These are phyloP conservation scores for Epistrophe eligans DNA, from an alignment of 2,888 invertebrate species.

Conservation along the genomic window DNA sequence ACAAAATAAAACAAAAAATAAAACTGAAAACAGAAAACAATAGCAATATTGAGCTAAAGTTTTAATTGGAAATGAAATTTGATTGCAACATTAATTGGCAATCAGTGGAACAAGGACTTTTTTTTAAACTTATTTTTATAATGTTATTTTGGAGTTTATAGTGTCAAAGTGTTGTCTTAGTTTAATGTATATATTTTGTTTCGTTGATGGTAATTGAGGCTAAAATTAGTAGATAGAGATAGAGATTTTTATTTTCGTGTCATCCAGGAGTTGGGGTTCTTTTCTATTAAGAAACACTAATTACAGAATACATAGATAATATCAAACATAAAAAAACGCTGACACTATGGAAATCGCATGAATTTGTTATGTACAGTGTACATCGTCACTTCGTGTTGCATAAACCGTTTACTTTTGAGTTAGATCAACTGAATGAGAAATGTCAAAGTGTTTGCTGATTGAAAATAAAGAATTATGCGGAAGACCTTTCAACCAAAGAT, in stretches of 20 bases:
- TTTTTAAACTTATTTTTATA: not conserved
- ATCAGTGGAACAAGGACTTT: slow-evolving; percentile 12
- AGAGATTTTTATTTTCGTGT: not conserved
- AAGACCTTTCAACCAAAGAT: too few species aligned
- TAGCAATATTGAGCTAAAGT: slow-evolving; percentile 7
- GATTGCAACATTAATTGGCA: slow-evolving; percentile 40
- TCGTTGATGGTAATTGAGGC: not conserved
- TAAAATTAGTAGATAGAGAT: not conserved
- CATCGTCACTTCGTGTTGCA: too few species aligned
- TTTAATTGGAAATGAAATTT: slow-evolving; percentile 47
- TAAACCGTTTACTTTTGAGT: too few species aligned
- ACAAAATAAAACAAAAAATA: not conserved
- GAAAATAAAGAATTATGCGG: too few species aligned
- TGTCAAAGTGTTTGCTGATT: too few species aligned
- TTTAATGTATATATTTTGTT: not conserved
- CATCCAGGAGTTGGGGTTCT: not conserved
- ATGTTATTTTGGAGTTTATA: not conserved
- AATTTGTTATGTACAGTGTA: too few species aligned
- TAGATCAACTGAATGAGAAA: too few species aligned
- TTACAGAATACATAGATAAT: too few species aligned
- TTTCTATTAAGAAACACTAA: not conserved
- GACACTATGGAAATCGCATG: too few species aligned
- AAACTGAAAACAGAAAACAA: not conserved
- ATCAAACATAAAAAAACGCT: too few species aligned
- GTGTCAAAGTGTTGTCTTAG: slow-evolving; percentile 22